phyloP scores from a whole-genome alignment of 2,797 vertebrate genomes.

The Halcyon leucocephala region DNA sequence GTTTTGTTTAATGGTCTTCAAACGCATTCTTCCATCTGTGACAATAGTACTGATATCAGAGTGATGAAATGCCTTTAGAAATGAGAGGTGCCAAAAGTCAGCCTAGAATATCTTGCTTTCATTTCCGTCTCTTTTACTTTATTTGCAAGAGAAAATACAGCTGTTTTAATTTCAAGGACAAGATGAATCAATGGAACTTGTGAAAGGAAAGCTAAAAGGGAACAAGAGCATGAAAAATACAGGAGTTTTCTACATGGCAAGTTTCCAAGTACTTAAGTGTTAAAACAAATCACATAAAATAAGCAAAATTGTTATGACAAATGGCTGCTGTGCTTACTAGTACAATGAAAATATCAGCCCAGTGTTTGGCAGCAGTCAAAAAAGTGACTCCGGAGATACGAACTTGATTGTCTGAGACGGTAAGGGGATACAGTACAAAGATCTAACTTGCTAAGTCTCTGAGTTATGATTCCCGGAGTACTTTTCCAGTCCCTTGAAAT shows the following conservation, averaged over 20 bases:
- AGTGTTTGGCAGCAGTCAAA: neutral
- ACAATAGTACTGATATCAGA: neutral
- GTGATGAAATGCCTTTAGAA: neutral
- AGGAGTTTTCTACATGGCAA: neutral
- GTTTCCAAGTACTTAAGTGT: neutral
- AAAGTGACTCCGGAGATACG: neutral
- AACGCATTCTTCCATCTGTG: constrained; percentile 18
- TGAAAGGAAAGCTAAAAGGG: neutral
- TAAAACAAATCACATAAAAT: neutral
- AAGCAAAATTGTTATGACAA: neutral
- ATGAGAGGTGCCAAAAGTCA: neutral
- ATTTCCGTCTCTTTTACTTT: neutral
- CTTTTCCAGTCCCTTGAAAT: neutral
- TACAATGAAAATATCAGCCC: neutral
- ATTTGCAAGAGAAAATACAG: neutral
- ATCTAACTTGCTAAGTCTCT: neutral
- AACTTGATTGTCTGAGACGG: neutral
- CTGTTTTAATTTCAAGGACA: neutral
- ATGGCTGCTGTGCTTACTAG: neutral
- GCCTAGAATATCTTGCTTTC: neutral
- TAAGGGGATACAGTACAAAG: neutral
- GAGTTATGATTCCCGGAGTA: neutral
- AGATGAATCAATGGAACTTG: neutral
- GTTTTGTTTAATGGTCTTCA: constrained; percentile 45
- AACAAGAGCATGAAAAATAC: neutral